A percentile compares a stretch with the other conserved stretches of the same genome.
Evolutionary conservation across 2,113 vertebrate species (phyloP).

Genomic region (Stictonetta naevosa): DNA sequence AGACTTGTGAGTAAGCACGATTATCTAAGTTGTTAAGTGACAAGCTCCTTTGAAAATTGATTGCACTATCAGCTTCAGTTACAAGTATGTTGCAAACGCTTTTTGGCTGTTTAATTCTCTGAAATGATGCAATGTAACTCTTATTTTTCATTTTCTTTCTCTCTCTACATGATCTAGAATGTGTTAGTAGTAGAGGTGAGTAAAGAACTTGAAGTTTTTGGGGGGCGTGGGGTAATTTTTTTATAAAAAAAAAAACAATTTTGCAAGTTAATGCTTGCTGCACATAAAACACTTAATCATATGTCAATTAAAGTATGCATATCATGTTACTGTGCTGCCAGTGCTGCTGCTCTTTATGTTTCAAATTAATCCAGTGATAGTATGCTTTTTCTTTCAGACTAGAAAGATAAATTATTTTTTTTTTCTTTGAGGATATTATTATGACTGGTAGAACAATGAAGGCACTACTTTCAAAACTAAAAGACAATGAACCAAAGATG

Average conservation of each 20-base stretch:
- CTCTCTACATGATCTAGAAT: conserved; percentile 72
- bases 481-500: conserved; percentile 81
- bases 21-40: neutral
- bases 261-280: neutral
- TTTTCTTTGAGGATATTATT: conserved; percentile 82
- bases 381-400: neutral
- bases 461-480: conserved; percentile 80
- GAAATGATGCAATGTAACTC: neutral
- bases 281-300: neutral
- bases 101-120: neutral
- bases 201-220: neutral
- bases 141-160: neutral
- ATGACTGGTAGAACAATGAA: conserved; percentile 86
- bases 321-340: neutral
- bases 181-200: conserved; percentile 90
- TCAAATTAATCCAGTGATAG: neutral
- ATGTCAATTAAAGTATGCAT: neutral
- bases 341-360: neutral
- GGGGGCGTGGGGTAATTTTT: neutral
- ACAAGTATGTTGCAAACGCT: neutral
- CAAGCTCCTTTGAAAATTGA: neutral
- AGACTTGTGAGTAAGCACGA: neutral
- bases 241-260: neutral
- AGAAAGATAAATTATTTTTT: neutral
- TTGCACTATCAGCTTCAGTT: too few relatives aligned